Conservation (phyloP, 30 jellyfish, hydroid and myxozoan genomes). For the Cassiopea andromeda region DNA sequence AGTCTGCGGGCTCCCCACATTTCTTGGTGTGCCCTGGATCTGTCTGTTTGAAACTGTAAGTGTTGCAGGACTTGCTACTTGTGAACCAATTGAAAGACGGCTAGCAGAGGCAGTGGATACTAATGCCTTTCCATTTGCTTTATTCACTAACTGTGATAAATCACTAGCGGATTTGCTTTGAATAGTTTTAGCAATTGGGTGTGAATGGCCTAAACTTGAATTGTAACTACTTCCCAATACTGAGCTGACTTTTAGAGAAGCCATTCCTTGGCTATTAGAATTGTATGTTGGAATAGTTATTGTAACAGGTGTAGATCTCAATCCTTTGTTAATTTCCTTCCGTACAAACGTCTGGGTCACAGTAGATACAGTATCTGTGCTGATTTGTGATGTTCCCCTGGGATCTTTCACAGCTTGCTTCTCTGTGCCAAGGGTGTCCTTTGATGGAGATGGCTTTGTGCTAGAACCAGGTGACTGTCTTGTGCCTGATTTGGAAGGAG, state of each 20-base stretch:
- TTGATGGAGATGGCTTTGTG: constrained; percentile 18
- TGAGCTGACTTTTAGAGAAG: constrained; percentile 9
- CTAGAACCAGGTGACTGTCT: constrained; percentile 56
- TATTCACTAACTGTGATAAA: constrained; percentile 32
- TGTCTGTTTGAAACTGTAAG: constrained; percentile 61
- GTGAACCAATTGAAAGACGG: constrained; percentile 6
- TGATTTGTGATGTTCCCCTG: not conserved
- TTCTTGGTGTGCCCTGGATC: constrained; percentile 42
- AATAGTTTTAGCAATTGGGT: not conserved
- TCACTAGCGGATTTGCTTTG: constrained; percentile 30
- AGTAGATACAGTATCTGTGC: not conserved
- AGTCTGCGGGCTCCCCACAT: constrained; percentile 50
- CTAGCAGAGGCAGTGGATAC: constrained; percentile 7
- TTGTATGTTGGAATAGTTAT: constrained; percentile 42
- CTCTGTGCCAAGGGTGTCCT: constrained; percentile 10
- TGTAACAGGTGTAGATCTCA: constrained; percentile 33
- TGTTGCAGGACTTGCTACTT: constrained; percentile 54
- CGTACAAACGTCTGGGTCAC: not conserved
- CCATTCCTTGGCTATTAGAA: constrained; percentile 4
- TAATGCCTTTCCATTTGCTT: not conserved
- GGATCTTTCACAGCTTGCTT: not conserved
- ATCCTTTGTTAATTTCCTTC: not conserved
- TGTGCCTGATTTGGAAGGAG: constrained; percentile 67
- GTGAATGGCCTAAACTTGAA: not conserved
- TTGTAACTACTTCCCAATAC: not conserved